Base-by-base conservation (phyloP, 2,113 vertebrate genomes). In the Indicator maculatus region DNA sequence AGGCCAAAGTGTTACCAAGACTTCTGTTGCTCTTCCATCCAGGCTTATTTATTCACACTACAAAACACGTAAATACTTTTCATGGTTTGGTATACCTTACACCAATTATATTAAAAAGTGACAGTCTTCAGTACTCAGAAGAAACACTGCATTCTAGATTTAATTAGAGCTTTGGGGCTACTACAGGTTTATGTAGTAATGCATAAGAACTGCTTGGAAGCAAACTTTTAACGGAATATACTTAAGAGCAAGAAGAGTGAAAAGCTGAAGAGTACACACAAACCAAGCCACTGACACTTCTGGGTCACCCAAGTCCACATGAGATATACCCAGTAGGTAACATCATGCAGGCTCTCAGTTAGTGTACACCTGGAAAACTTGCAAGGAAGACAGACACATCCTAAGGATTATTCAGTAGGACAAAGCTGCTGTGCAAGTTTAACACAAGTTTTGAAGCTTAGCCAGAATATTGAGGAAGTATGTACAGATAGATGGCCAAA, bases 1-100 rank as follows among this genome's bases (percentile, higher is more conserved):
- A 95, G 93, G 94, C 92, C 96, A 94, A 95, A 95, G 94, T 96
- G 95, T 95, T 95, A 96, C 94, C 94, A 95, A 94, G 93, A 96
- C 93, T 97, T 94, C 94, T 93, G 94, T 75, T 94, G 94, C 90
- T 95, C 94, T 95, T 95, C 86, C 88, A 95, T 96, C 95, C 94
- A 95, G 94, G 94, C 88, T 97, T 96, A 96, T 95, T 95, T 95
- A 96, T 90, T 95, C 95, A 95, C 95, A 96, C 94, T 95, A 96
- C 96, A 96, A 96, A 96, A 96, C 96, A 96, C 11, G 96, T 96
- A 96, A 96, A 96, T 92, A 96, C 93, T 96, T 96, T 96, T 96
- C 96, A 96, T 95, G 95, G 96, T 96, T 96, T 96, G 95, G 95
- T 94, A 96, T 96, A 93, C 93, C 93, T 96, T 64, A 95, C 86